phyloP scores from a whole-genome alignment of 2,888 invertebrate species.

The Itoplectis maculator region DNA sequence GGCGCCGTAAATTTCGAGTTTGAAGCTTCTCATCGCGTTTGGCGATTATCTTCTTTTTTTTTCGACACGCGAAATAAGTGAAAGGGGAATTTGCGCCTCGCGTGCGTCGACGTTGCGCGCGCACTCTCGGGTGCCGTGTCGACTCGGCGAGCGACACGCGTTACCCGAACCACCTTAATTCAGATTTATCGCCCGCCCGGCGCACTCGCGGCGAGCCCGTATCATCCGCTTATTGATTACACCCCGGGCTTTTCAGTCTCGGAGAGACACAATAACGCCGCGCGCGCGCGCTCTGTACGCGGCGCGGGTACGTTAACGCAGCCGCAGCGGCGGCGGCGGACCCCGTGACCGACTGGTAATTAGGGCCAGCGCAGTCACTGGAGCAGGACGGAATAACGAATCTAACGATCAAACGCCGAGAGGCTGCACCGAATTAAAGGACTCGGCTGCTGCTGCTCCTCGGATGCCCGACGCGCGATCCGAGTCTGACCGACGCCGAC shows the following conservation, averaged over 20 bases:
- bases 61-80: conserved; percentile 2
- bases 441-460: neutral
- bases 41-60: neutral
- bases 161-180: conserved; percentile 15
- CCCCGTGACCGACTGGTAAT: conserved; percentile 58
- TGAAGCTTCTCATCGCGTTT: conserved; percentile 7
- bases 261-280: conserved; percentile 5
- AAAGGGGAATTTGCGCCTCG: conserved; percentile 16
- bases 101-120: neutral
- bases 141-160: neutral
- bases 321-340: no score
- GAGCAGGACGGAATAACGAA: conserved; percentile 12
- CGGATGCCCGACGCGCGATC: neutral
- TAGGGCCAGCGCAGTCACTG: conserved; percentile 46
- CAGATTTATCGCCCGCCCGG: conserved; percentile 40
- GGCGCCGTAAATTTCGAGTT: neutral
- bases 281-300: no score
- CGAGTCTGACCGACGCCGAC: neutral
- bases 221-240: neutral
- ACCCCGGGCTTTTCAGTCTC: neutral
- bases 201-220: conserved; percentile 25
- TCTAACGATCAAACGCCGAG: neutral
- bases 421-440: neutral
- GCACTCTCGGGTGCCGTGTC: neutral
- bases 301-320: no score